Base-by-base conservation (phyloP, 1,140 invertebrate species). In the Anadara kagoshimensis region DNA sequence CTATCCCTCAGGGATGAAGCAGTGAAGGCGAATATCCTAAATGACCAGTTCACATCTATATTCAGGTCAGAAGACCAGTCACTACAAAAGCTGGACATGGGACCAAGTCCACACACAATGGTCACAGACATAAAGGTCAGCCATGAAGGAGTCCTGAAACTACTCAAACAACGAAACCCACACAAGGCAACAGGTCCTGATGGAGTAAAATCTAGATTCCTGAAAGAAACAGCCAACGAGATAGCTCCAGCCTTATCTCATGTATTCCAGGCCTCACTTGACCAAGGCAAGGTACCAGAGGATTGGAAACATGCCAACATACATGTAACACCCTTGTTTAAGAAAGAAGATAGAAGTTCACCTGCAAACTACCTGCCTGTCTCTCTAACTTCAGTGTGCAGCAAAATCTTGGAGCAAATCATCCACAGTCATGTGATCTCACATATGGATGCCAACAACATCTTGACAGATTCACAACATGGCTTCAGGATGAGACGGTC, bases 181-280 rank as follows among this genome's bases (percentile, higher is more conserved):
- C n/a, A 24, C 11, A 75, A 75, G 26, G 59, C 73, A 1, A 11
- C 61, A 22, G 67, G 67, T 12, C 73, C 73, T 24, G 73, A 75
- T 22, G 43, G 65, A 20, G 51, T 75, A 12, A 63, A 47, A 36
- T 62, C 67, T 26, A 58, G 41, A 45, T 1, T 76, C 14, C 29
- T 70, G 43, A 73, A 73, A n/a, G 67, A 63, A 66, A 12, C 75
- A 4, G 49, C 71, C 3, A 57, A 22, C 20, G 62, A 75, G 20
- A 57, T 78, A 20, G 57, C 64, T 5, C 76, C 72, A 1, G 59
- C 68, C 3, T 49, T 78, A 8, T 58, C 57, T 1, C 18, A 61
- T 18, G 68, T 78, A 8, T 75, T 56, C 43, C 44, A 44, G 10
- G 41, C 24, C 12, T 75, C 66, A 45, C 41, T 69, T 29, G 61